Evolutionary conservation across 2,797 vertebrate genomes (phyloP).

Genomic region (Phrynocephalus forsythii): DNA sequence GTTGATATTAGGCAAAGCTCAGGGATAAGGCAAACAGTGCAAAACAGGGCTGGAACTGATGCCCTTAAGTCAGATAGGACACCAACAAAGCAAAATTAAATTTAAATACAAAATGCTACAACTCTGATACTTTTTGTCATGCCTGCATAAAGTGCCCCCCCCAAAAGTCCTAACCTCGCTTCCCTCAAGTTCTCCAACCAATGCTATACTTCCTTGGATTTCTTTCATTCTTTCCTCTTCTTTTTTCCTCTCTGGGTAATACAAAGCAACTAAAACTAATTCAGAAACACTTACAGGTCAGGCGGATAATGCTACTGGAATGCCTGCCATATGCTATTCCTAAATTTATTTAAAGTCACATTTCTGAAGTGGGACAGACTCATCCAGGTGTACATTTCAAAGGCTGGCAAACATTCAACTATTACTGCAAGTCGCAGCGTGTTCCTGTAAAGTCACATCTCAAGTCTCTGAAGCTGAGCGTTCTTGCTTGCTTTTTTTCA

Average conservation of each 20-base stretch:
- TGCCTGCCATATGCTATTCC: not conserved
- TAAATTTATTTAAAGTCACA: not conserved
- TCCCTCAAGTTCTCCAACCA: too few relatives aligned
- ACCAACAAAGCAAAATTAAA: too few relatives aligned
- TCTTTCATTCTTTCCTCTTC: not conserved
- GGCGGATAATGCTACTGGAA: not conserved
- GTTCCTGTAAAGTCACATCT: not conserved
- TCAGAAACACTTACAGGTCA: not conserved
- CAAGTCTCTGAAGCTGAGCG: not conserved
- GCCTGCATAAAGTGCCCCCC: not conserved
- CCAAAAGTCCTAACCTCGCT: not conserved
- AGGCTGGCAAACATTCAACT: not conserved
- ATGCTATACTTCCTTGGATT: too few relatives aligned
- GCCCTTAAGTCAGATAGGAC: too few relatives aligned
- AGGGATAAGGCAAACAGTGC: too few relatives aligned
- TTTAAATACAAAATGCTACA: not conserved
- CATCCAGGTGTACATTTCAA: constrained; percentile 5
- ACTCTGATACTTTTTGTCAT: not conserved
- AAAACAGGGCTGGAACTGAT: too few relatives aligned
- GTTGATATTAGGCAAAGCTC: too few relatives aligned
- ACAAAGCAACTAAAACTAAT: not conserved
- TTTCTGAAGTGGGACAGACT: not conserved
- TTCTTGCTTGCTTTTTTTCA: not conserved
- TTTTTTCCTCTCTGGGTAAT: not conserved
- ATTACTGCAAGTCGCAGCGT: not conserved